Percentiles rank a stretch among this genome's conserved stretches.
Evolutionary conservation across 2,888 invertebrate species (phyloP).

Genomic region (Zele albiditarsus): DNA sequence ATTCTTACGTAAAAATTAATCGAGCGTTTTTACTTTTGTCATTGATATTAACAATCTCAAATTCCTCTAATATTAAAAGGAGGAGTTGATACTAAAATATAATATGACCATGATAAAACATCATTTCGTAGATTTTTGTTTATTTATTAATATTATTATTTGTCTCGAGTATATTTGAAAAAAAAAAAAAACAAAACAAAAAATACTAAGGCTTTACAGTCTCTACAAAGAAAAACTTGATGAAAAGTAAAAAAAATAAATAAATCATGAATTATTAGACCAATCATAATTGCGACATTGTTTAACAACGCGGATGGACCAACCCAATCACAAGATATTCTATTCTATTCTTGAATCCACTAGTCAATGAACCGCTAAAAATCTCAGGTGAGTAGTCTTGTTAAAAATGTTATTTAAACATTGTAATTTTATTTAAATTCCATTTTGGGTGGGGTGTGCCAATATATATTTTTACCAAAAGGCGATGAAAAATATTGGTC

Average conservation of each 20-base stretch:
- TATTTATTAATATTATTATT: slow-evolving; percentile 2
- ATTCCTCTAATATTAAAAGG: background rate
- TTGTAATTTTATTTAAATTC: slow-evolving; percentile 61
- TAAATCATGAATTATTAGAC: slow-evolving; percentile 43
- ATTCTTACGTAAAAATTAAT: background rate
- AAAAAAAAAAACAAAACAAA: too few relatives aligned
- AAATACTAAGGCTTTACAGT: slow-evolving; percentile 32
- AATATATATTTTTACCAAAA: slow-evolving; percentile 7
- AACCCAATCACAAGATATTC: slow-evolving; percentile 69
- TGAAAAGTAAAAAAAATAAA: background rate
- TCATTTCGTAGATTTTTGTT: background rate
- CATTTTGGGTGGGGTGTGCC: slow-evolving; percentile 65
- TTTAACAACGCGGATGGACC: slow-evolving; percentile 64
- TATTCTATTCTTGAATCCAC: slow-evolving; percentile 71
- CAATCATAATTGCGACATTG: slow-evolving; percentile 55
- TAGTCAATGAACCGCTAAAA: slow-evolving; percentile 66
- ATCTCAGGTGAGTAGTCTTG: slow-evolving; percentile 71
- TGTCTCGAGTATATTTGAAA: slow-evolving; percentile 21
- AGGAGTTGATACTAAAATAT: background rate
- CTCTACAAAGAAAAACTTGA: slow-evolving; percentile 26
- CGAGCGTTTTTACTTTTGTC: background rate
- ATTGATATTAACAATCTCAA: background rate
- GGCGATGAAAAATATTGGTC: slow-evolving; percentile 17
- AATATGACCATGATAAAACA: slow-evolving; percentile 11
- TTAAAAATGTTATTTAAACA: slow-evolving; percentile 68